Conservation (phyloP, 2,888 invertebrate species). For the Nasonovia ribisnigri region DNA sequence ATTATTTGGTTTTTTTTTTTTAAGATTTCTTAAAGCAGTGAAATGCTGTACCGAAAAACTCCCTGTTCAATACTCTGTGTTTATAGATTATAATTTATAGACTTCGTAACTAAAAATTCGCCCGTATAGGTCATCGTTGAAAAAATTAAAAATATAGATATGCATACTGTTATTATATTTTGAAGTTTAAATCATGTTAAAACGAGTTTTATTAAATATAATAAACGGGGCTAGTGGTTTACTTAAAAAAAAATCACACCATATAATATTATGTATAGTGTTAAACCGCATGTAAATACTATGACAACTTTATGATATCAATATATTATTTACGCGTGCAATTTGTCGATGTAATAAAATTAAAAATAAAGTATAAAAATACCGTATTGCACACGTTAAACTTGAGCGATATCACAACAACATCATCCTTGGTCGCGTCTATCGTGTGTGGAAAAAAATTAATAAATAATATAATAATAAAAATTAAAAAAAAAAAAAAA, state of each 20-base stretch:
- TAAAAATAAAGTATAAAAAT: not conserved
- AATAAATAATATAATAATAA: not conserved
- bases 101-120: not conserved
- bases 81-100: not conserved
- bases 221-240: not conserved
- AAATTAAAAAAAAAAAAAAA: constrained; percentile 1
- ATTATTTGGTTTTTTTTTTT: not conserved
- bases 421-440: not conserved
- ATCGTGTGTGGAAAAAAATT: not conserved
- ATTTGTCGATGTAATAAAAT: not conserved
- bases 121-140: not conserved
- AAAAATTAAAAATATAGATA: not conserved
- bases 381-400: not conserved
- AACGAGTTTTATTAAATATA: not conserved
- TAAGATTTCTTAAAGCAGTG: not conserved
- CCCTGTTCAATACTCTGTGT: not conserved
- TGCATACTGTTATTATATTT: not conserved
- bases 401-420: not conserved
- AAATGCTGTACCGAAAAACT: not conserved
- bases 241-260: not conserved
- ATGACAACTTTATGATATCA: not conserved
- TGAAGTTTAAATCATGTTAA: not conserved
- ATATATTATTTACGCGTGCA: not conserved
- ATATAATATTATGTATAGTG: not conserved
- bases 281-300: not conserved